Evolutionary conservation across 2,113 vertebrate genomes (phyloP).

Genomic region (Oryzias curvinotus): DNA sequence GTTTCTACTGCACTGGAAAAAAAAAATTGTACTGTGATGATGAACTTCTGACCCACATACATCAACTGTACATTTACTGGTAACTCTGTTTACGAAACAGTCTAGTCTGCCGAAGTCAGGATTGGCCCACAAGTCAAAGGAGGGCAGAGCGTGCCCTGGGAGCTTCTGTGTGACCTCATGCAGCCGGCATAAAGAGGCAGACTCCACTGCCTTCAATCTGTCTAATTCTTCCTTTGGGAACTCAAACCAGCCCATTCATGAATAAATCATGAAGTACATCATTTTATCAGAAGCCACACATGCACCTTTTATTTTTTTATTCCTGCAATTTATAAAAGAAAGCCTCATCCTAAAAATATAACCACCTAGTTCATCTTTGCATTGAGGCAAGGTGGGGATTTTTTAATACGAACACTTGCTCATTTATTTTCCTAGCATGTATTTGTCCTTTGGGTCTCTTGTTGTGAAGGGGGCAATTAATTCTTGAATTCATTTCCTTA

Average conservation of each 20-base stretch:
- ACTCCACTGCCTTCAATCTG: conserved; percentile 27
- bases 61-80: conserved; percentile 29
- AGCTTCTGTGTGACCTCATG: conserved; percentile 35
- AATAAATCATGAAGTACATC: conserved; percentile 68
- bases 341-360: conserved; percentile 20
- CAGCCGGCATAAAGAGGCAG: conserved; percentile 31
- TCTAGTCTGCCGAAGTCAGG: conserved; percentile 18
- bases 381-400: conserved; percentile 2
- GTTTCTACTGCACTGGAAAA: not conserved
- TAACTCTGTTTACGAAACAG: conserved; percentile 24
- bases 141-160: conserved; percentile 13
- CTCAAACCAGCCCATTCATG: conserved; percentile 49
- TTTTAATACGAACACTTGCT: conserved; percentile 27
- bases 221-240: conserved; percentile 56
- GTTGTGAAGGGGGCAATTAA: conserved; percentile 63
- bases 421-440: conserved; percentile 18
- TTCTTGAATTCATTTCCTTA: conserved; percentile 68
- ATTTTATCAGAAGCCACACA: conserved; percentile 49
- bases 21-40: conserved; percentile 3
- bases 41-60: conserved; percentile 20
- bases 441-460: conserved; percentile 58
- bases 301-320: conserved; percentile 26
- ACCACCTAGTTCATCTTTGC: not conserved
- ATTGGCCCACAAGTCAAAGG: conserved; percentile 10
- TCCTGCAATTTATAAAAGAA: conserved; percentile 12